Conservation (phyloP, 2,888 invertebrate species). For the Rhagonycha lutea region DNA sequence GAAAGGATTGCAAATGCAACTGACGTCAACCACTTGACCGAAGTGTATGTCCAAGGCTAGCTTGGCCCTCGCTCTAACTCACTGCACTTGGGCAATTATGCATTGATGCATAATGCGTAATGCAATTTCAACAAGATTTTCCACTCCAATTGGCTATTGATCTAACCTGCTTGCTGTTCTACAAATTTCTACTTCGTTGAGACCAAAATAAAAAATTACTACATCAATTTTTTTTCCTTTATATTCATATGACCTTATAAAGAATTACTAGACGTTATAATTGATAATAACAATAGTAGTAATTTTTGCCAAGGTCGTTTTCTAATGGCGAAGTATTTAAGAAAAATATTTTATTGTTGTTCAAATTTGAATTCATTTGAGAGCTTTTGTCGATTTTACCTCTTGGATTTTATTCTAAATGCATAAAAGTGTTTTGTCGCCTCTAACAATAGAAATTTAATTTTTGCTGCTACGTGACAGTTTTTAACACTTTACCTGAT, state of each 20-base stretch:
- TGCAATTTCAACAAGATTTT: not conserved
- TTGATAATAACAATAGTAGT: slow-evolving; percentile 25
- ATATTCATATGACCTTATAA: not conserved
- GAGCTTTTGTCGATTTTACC: not conserved
- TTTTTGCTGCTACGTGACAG: not conserved
- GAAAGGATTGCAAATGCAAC: slow-evolving; percentile 32
- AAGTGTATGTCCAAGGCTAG: slow-evolving; percentile 36
- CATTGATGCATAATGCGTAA: slow-evolving; percentile 25
- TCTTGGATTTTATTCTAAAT: not conserved
- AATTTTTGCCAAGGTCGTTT: slow-evolving; percentile 21
- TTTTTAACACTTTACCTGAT: not conserved
- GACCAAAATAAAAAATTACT: not conserved
- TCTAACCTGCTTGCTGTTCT: not conserved
- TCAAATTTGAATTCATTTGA: not conserved
- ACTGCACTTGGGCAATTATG: slow-evolving; percentile 34
- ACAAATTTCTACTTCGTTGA: not conserved
- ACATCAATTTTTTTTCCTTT: not conserved
- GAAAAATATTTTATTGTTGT: not conserved
- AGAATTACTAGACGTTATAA: slow-evolving; percentile 21
- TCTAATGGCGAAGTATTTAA: not conserved
- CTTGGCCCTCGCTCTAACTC: slow-evolving; percentile 32
- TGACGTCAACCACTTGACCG: slow-evolving; percentile 39
- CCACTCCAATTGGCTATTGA: not conserved
- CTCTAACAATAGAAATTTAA: not conserved
- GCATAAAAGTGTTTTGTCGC: not conserved